Percentiles rank a stretch among this genome's conserved stretches.
Evolutionary conservation across 1,140 invertebrate species (phyloP).

Genomic region (Holcopasites calliopsidis): DNA sequence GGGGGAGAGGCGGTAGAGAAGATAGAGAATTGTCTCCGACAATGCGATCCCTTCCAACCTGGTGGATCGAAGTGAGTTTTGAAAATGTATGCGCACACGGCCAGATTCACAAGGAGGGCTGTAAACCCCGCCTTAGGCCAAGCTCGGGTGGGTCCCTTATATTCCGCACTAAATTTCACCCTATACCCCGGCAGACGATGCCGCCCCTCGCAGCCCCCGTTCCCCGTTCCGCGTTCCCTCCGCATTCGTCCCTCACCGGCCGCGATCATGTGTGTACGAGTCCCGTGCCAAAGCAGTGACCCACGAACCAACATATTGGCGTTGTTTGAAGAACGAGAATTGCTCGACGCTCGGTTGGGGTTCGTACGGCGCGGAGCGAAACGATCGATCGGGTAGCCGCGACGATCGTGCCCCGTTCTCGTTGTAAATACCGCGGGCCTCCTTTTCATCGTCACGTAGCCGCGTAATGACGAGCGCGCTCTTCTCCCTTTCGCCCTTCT

Average conservation of each 20-base stretch:
- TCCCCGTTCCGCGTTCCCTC: constrained; percentile 27
- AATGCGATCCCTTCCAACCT: constrained; percentile 63
- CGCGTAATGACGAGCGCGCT: constrained; percentile 52
- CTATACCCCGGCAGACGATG: constrained; percentile 53
- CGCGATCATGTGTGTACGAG: constrained; percentile 55
- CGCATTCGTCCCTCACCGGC: constrained; percentile 22
- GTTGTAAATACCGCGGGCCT: constrained; percentile 47
- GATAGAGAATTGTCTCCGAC: constrained; percentile 59
- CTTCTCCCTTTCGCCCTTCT: too few species aligned
- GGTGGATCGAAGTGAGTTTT: constrained; percentile 68
- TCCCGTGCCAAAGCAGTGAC: constrained; percentile 69
- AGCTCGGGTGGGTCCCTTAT: constrained; percentile 65
- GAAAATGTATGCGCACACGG: constrained; percentile 76
- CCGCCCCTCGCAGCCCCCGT: background rate
- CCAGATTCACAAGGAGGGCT: constrained; percentile 74
- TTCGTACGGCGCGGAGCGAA: constrained; percentile 47
- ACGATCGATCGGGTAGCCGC: constrained; percentile 53
- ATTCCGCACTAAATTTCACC: constrained; percentile 72
- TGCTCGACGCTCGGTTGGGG: constrained; percentile 58
- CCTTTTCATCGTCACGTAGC: constrained; percentile 52
- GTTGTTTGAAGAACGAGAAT: constrained; percentile 74
- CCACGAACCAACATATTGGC: constrained; percentile 74
- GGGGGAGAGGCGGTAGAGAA: background rate
- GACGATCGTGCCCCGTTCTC: constrained; percentile 37
- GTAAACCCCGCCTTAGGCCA: constrained; percentile 73